A percentile compares a stretch with the other conserved stretches of the same genome.
Evolutionary conservation across 2,888 invertebrate genomes (phyloP).

Genomic region (Tetanocera ferruginea): DNA sequence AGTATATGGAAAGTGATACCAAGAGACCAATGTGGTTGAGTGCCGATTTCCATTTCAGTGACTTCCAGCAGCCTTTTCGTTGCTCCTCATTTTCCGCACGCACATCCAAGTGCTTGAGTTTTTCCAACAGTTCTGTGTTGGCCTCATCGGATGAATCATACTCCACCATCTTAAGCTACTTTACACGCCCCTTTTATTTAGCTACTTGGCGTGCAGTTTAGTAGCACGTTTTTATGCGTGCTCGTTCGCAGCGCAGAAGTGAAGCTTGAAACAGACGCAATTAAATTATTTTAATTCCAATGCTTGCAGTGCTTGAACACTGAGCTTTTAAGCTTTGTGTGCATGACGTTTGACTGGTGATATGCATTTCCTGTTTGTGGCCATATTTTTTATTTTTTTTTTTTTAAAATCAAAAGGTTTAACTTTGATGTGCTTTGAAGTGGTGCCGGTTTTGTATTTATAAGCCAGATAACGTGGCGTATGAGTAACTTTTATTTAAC

Average conservation of each 20-base stretch:
- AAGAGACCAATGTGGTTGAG: conserved; percentile 82
- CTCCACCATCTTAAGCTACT: conserved; percentile 53
- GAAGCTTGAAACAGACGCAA: too few species aligned
- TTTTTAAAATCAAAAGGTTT: neutral
- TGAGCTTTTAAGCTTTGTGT: too few species aligned
- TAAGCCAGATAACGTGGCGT: neutral
- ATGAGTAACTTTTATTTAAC: conserved; percentile 16
- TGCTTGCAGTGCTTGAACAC: too few species aligned
- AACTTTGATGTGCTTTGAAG: neutral
- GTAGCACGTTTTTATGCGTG: conserved; percentile 23
- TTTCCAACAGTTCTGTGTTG: conserved; percentile 67
- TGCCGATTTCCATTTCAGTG: conserved; percentile 74
- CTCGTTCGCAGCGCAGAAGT: too few species aligned
- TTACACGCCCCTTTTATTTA: neutral
- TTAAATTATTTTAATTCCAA: too few species aligned
- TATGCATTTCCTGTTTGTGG: too few species aligned
- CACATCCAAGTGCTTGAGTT: conserved; percentile 68
- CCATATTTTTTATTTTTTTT: too few species aligned
- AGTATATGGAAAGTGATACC: conserved; percentile 82
- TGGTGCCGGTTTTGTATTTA: neutral
- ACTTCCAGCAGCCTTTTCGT: conserved; percentile 70
- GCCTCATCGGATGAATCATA: conserved; percentile 67
- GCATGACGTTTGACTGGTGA: too few species aligned
- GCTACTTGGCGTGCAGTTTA: neutral
- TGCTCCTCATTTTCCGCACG: conserved; percentile 60